Conservation (phyloP, 2,888 invertebrate genomes). For the Drosophila limbata region DNA sequence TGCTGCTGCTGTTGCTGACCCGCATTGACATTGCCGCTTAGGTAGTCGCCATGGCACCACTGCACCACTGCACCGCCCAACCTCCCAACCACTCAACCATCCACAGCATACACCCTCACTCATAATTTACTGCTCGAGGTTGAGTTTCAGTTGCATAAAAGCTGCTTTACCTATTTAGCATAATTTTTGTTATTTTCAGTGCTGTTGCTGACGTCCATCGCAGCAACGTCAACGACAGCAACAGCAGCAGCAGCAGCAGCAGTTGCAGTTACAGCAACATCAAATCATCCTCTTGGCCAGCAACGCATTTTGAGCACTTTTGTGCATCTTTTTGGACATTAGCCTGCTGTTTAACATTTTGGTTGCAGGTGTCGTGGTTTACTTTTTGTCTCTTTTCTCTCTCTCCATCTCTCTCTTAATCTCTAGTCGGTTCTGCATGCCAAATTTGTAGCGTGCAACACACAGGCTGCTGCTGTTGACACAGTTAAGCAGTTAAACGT, state of each 20-base stretch:
- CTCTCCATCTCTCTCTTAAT: too few species aligned
- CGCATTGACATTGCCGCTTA: slow-evolving; percentile 66
- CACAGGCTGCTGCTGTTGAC: slow-evolving; percentile 57
- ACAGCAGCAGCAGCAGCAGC: slow-evolving; percentile 33
- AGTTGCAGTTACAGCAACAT: slow-evolving; percentile 14
- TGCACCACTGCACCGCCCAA: neutral
- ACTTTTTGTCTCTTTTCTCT: neutral
- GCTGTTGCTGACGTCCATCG: slow-evolving; percentile 46
- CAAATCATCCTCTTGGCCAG: slow-evolving; percentile 44
- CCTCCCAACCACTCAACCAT: slow-evolving; percentile 12
- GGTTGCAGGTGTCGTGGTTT: slow-evolving; percentile 46
- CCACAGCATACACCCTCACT: slow-evolving; percentile 22
- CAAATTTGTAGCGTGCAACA: slow-evolving; percentile 36
- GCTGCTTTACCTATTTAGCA: slow-evolving; percentile 79
- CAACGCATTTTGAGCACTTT: slow-evolving; percentile 51
- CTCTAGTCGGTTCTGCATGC: slow-evolving; percentile 39
- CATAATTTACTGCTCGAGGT: slow-evolving; percentile 71
- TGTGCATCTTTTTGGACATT: slow-evolving; percentile 58
- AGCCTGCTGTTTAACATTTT: slow-evolving; percentile 70
- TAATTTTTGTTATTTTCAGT: slow-evolving; percentile 70
- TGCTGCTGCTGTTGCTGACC: slow-evolving; percentile 52
- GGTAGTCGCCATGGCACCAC: slow-evolving; percentile 30
- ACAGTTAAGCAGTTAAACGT: slow-evolving; percentile 73
- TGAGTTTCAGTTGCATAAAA: slow-evolving; percentile 74
- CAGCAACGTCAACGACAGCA: slow-evolving; percentile 13